Evolutionary conservation across 2,797 vertebrate species (phyloP).

Genomic region (Nyctalus aviator): DNA sequence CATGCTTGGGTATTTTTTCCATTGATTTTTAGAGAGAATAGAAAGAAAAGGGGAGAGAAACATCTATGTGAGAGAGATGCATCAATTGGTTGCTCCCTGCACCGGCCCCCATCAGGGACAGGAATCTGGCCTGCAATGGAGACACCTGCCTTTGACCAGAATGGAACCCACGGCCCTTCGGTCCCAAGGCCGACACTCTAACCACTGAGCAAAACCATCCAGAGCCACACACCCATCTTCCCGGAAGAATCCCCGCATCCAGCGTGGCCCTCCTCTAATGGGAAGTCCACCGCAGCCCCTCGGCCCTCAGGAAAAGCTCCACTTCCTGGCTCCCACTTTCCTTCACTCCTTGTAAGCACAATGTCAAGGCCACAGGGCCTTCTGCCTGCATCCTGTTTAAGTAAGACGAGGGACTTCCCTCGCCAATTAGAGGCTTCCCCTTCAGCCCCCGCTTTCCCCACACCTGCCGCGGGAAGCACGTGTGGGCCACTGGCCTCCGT

Average conservation of each 20-base stretch:
- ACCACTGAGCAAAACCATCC: too few relatives aligned
- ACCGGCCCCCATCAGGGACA: too few relatives aligned
- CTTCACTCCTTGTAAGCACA: not conserved
- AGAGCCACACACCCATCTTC: not conserved
- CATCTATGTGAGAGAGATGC: too few relatives aligned
- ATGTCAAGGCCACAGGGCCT: conserved; percentile 13
- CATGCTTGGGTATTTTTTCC: too few relatives aligned
- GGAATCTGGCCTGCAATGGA: too few relatives aligned
- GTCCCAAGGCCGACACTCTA: too few relatives aligned
- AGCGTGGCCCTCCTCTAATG: accelerated
- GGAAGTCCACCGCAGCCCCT: not conserved
- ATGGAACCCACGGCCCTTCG: too few relatives aligned
- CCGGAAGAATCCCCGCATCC: not conserved
- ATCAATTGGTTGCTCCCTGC: too few relatives aligned
- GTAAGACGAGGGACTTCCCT: conserved; percentile 50
- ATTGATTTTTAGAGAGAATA: too few relatives aligned
- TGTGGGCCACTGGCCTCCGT: conserved; percentile 27
- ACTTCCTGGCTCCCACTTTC: conserved; percentile 40
- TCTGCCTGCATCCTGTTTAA: conserved; percentile 74
- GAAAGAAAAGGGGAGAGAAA: too few relatives aligned
- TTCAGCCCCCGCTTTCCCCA: conserved; percentile 53
- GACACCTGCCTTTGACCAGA: too few relatives aligned
- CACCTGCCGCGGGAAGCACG: conserved; percentile 69
- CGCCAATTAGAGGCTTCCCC: conserved; percentile 61
- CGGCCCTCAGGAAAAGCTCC: not conserved